These are phyloP conservation scores for Pristionchus entomophagus DNA, from an alignment of 2,888 invertebrate genomes.

Conservation along the genomic window DNA sequence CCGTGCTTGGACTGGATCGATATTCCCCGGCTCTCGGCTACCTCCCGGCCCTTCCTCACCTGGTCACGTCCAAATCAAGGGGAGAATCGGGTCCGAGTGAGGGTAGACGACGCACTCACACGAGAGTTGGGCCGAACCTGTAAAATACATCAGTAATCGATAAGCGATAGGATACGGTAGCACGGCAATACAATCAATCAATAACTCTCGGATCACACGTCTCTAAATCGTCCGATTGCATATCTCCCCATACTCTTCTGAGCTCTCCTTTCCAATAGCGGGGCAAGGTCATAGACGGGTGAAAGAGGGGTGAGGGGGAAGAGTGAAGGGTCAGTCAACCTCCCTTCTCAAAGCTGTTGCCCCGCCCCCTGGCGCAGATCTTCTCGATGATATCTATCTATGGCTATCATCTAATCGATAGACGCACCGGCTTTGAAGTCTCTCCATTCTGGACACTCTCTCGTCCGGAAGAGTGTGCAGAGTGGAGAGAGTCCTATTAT, in stretches of 20 bases:
- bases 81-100: constrained; percentile 39
- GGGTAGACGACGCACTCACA: constrained; percentile 32
- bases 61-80: constrained; percentile 29
- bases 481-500: no score
- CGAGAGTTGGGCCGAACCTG: constrained; percentile 40
- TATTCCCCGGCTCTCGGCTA: neutral
- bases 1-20: neutral
- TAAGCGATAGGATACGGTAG: neutral
- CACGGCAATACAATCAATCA: neutral
- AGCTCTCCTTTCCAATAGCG: constrained; percentile 24
- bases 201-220: neutral
- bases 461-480: no score
- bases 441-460: no score
- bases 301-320: neutral
- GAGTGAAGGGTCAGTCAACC: neutral
- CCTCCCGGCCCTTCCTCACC: no score
- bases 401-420: neutral
- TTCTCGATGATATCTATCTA: neutral
- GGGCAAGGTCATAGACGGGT: constrained; percentile 26
- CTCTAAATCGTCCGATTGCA: neutral
- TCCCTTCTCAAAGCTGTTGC: neutral
- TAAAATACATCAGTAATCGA: neutral
- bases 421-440: no score
- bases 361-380: constrained; percentile 10
- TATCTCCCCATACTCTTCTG: constrained; percentile 1